phyloP scores from a whole-genome alignment of 1,140 invertebrate species.

The Bombus fervidus region DNA sequence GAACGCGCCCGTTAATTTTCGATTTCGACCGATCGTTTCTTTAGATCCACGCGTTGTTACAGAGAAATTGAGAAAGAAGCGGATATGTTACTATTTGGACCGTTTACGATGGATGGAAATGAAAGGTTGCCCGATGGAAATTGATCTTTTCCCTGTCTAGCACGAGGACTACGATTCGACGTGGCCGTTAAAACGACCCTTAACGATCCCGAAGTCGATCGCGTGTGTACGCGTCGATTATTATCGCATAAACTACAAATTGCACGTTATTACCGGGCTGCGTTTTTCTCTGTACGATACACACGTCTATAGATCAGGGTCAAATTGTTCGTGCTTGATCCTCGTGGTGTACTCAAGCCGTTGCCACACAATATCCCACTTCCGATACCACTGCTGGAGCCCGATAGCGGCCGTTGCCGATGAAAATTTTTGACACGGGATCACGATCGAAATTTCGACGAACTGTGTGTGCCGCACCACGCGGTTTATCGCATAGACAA shows the following conservation, averaged over 20 bases:
- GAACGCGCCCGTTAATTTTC: slow-evolving; percentile 30
- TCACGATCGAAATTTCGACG: neutral
- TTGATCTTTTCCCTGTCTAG: neutral
- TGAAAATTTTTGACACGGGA: neutral
- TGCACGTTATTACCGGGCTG: slow-evolving; percentile 31
- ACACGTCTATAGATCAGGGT: slow-evolving; percentile 1
- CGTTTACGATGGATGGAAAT: neutral
- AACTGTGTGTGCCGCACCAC: slow-evolving; percentile 20
- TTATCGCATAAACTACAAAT: slow-evolving; percentile 43
- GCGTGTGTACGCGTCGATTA: slow-evolving; percentile 25
- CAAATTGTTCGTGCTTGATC: slow-evolving; percentile 31
- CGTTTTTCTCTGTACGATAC: slow-evolving; percentile 4
- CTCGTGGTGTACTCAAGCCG: neutral
- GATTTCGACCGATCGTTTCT: neutral
- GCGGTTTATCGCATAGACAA: slow-evolving; percentile 2
- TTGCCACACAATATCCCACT: slow-evolving; percentile 27
- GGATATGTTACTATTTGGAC: too few species aligned
- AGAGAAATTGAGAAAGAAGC: too few species aligned
- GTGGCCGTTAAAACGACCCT: slow-evolving; percentile 6
- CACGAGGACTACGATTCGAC: neutral
- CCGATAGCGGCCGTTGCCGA: neutral
- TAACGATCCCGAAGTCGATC: slow-evolving; percentile 37
- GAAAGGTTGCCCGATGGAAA: neutral
- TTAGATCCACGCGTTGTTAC: neutral
- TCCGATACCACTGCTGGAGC: slow-evolving; percentile 14